A percentile compares a stretch with the other conserved stretches of the same genome.
phyloP scores from a whole-genome alignment of 2,888 invertebrate genomes.

The Clepsis dumicolana region DNA sequence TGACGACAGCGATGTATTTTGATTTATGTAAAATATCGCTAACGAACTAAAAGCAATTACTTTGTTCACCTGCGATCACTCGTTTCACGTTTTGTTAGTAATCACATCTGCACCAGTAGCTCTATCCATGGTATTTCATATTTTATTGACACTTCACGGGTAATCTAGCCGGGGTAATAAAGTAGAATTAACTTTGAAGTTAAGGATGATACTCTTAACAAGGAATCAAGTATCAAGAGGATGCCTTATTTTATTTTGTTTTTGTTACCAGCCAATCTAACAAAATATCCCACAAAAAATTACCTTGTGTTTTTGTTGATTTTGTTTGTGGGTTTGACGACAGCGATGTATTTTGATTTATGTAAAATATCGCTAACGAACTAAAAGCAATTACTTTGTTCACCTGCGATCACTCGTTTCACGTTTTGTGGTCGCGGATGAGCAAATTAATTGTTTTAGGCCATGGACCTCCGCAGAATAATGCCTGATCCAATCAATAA shows the following conservation, averaged over 20 bases:
- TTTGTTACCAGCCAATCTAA: constrained; percentile 7
- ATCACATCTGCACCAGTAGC: constrained; percentile 15
- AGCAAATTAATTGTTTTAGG: no score
- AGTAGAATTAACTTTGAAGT: constrained; percentile 8
- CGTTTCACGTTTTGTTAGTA: no score
- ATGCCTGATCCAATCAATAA: no score
- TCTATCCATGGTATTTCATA: constrained; percentile 19
- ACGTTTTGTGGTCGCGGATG: no score
- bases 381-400: no score
- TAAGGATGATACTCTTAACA: constrained; percentile 13
- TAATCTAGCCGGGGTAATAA: constrained; percentile 18
- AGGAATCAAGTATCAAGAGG: constrained; percentile 19
- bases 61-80: no score
- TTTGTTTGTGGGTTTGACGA: background rate
- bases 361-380: no score
- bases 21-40: no score
- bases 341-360: background rate
- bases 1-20: background rate
- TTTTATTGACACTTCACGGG: constrained; percentile 25
- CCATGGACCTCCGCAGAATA: no score
- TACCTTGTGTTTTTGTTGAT: background rate
- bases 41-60: no score
- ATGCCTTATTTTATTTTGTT: constrained; percentile 7
- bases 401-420: no score
- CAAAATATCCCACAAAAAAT: constrained; percentile 2